A percentile compares a stretch with the other conserved stretches of the same genome.
Evolutionary conservation across 2,888 invertebrate species (phyloP).

Genomic region (Temnothorax rugatulus): DNA sequence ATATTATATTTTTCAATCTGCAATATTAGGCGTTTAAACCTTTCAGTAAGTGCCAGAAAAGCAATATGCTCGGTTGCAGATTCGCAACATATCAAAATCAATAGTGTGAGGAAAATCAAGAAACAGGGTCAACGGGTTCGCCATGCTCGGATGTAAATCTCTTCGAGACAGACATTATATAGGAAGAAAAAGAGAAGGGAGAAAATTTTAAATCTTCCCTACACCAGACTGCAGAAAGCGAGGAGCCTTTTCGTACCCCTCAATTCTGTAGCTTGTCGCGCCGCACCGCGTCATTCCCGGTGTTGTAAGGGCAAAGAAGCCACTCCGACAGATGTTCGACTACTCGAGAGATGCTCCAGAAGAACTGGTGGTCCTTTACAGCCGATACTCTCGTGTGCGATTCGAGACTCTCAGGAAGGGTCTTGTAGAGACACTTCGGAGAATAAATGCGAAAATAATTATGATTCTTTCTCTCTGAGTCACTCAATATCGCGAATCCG

Average conservation of each 20-base stretch:
- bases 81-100: neutral
- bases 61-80: neutral
- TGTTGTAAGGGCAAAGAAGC: slow-evolving; percentile 67
- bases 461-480: slow-evolving; percentile 16
- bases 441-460: slow-evolving; percentile 70
- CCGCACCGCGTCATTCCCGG: slow-evolving; percentile 63
- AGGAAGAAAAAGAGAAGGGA: slow-evolving; percentile 15
- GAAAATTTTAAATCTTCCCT: slow-evolving; percentile 71
- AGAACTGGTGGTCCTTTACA: slow-evolving; percentile 74
- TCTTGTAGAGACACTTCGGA: slow-evolving; percentile 1
- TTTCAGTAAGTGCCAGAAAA: neutral
- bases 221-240: slow-evolving; percentile 66
- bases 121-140: slow-evolving; percentile 9
- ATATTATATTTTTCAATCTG: neutral
- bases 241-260: slow-evolving; percentile 72
- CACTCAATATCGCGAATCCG: slow-evolving; percentile 1
- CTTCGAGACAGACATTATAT: neutral
- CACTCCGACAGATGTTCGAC: slow-evolving; percentile 78
- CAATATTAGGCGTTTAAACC: neutral
- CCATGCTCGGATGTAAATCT: slow-evolving; percentile 60
- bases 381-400: slow-evolving; percentile 62
- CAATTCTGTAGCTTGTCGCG: slow-evolving; percentile 70
- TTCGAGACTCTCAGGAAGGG: slow-evolving; percentile 48
- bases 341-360: slow-evolving; percentile 73
- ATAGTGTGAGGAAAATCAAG: neutral